Percentiles rank a stretch among this genome's conserved stretches.
Conservation (phyloP, 2,888 invertebrate species). For the Plusia festucae region DNA sequence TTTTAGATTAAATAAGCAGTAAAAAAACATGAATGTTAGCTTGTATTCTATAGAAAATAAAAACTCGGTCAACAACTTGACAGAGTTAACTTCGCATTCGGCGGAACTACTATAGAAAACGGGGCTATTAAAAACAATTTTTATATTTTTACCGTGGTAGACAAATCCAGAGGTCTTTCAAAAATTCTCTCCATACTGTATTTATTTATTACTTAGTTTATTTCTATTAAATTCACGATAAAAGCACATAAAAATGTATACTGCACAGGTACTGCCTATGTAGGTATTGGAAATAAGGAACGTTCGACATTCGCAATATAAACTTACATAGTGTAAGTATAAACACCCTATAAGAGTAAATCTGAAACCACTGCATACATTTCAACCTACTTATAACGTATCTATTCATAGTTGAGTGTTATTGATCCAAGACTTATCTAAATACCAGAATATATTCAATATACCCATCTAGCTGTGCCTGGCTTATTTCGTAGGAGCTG, state of each 20-base stretch:
- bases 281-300: no score
- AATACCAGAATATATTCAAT: background rate
- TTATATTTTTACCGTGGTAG: background rate
- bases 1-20: background rate
- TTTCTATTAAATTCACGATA: no score
- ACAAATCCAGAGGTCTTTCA: no score
- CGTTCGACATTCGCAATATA: no score
- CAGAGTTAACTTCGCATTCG: background rate
- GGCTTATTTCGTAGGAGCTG: background rate
- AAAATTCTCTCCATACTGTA: no score
- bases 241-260: no score
- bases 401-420: background rate
- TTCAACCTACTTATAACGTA: background rate
- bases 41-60: background rate
- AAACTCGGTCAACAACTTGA: background rate
- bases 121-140: background rate
- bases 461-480: background rate
- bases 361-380: background rate
- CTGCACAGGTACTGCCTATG: no score
- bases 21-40: background rate
- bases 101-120: background rate
- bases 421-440: constrained; percentile 2
- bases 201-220: no score
- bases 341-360: background rate
- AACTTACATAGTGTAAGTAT: no score